These are phyloP conservation scores for Miltochrista miniata DNA, from an alignment of 2,888 invertebrate genomes.

Conservation along the genomic window DNA sequence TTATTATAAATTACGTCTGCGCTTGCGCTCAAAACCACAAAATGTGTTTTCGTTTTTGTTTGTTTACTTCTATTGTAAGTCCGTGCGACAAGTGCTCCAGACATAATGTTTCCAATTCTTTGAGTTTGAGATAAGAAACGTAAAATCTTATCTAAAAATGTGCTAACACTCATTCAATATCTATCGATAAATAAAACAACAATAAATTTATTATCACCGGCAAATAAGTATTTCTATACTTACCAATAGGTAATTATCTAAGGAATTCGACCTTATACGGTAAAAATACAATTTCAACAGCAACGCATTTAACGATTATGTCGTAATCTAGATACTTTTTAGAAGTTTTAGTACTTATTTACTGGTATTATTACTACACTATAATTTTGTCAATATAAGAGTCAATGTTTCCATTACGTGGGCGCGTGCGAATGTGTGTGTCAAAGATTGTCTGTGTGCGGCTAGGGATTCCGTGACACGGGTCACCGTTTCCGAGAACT, in stretches of 20 bases:
- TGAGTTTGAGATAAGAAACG: slow-evolving; percentile 13
- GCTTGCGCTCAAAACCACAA: neutral
- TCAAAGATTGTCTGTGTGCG: slow-evolving; percentile 50
- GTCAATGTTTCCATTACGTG: slow-evolving; percentile 42
- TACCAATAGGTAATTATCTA: slow-evolving; percentile 26
- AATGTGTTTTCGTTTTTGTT: slow-evolving; percentile 3
- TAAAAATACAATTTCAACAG: slow-evolving; percentile 10
- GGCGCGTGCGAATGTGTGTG: slow-evolving; percentile 38
- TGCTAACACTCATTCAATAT: slow-evolving; percentile 15
- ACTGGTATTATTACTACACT: slow-evolving; percentile 38
- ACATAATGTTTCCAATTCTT: slow-evolving; percentile 11
- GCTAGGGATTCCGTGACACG: slow-evolving; percentile 82
- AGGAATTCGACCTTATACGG: slow-evolving; percentile 49
- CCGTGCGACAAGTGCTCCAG: neutral
- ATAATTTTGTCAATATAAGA: slow-evolving; percentile 56
- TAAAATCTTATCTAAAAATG: slow-evolving; percentile 29
- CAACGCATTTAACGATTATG: neutral
- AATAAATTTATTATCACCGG: slow-evolving; percentile 14
- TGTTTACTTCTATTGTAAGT: slow-evolving; percentile 3
- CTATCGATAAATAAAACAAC: slow-evolving; percentile 8
- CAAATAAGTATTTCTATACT: slow-evolving; percentile 26
- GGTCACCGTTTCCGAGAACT: slow-evolving; percentile 83
- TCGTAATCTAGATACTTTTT: neutral
- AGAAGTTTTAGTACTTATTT: slow-evolving; percentile 15
- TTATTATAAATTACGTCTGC: slow-evolving; percentile 14